Evolutionary conservation across 2,888 invertebrate species (phyloP), one percentile per base, ranked within the genome.

Genomic region (Idaea straminata): DNA sequence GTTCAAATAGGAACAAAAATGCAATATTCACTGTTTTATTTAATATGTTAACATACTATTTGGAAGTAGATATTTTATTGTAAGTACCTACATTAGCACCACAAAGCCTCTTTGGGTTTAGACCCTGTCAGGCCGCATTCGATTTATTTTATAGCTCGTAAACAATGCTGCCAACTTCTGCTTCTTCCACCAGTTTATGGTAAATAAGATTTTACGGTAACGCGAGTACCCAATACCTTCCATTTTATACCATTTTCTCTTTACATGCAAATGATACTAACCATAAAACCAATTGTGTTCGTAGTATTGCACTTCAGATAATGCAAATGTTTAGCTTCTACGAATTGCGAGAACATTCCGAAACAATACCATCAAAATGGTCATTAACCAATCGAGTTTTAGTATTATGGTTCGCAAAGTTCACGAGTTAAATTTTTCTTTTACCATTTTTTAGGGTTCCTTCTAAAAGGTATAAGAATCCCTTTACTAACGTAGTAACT

Each of bases 121-220:
- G 59, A 77, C 74, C 74, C 77, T 79, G 82, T 79, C 82, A 80
- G 77, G 78, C 81, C 82, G 84, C 82, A 83, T 86, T 89, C 90
- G 85, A 89, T 91, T 91, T 90, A 88, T 86, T 91, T 92, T 89
- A 92, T 89, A 74, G 90, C 77, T 84, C 89, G 84, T 92, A 91
- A 90, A 91, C 88, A 87, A 90, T 81, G 83, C 84, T 80, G 81
- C 82, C 83, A 83, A 87, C 85, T 88, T 82, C 83, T 86, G 87
- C 84, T 83, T 85, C 85, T 85, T 85, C 85, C 82, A 82, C 82
- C 83, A 85, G 81, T 91, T 90, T 91, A 91, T 90, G 85, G 85
- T 87, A 85, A 87, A 89, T 86, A 89, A 86, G 85, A 87, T 86
- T 91, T 87, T 87, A 90, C 83, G 82, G 83, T 81, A 80, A 83